Base-by-base conservation (phyloP, 2,888 invertebrate genomes). In the Eupithecia centaureata region DNA sequence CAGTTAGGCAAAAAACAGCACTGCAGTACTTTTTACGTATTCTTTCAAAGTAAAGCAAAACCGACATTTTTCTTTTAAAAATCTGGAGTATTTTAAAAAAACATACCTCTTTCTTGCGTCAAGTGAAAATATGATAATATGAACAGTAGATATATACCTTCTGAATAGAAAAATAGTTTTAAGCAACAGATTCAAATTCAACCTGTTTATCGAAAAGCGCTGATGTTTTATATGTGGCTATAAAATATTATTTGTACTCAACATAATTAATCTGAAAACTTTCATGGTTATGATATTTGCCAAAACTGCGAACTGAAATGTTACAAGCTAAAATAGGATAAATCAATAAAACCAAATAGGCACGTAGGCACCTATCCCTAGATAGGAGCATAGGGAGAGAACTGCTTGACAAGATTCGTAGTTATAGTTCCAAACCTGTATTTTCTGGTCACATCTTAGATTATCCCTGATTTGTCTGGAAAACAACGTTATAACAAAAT, bases 221-320 rank as follows among this genome's bases (percentile, higher is more conserved):
- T 87, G 75, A 84, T 83, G 81, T 85, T 87, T 87, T 86, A 87
- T 84, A 79, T 70, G 22, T 62, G 76, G 73, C 79, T 30, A 77
- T 87, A 82, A 86, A 86, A 85, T 85, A 85, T 87, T 86, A 86
- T n/a, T 83, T 80, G 76, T 76, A 65, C 75, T 79, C 78, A 38
- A 38, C 38, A 38, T 1, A 79, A 83, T 84, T 83, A 83, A 84
- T 83, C 80, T 81, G 79, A 74, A 74, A 73, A 70, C 69, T 68
- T 75, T 76, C 67, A 73, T 67, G 63, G 71, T 74, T 72, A 75
- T 70, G 65, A 67, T 27, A 47, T 65, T 52, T 54, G n/a, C 61
- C 27, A 68, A 61, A 70, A 58, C 28, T 62, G 62, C 25, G 62
- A 51, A 67, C 28, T 51, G 58, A 61, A 58, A 66, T 61, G 47